Evolutionary conservation across 2,888 invertebrate genomes (phyloP).

Genomic region (Petrophora chlorosata): DNA sequence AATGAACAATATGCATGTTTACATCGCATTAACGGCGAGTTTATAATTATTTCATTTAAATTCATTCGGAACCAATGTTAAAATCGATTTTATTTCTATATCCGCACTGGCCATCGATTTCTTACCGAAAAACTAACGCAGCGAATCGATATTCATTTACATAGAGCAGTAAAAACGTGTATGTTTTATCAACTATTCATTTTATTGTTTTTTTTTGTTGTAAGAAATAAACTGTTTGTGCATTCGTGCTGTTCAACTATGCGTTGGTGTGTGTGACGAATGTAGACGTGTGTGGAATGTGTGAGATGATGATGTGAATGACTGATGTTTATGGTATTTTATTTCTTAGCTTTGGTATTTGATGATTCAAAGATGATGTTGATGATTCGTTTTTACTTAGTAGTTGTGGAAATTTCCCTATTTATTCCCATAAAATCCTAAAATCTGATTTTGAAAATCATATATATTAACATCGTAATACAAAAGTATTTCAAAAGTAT

Average conservation of each 20-base stretch:
- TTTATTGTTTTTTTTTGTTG: conserved; percentile 6
- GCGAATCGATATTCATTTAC: conserved; percentile 3
- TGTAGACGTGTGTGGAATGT: conserved; percentile 25
- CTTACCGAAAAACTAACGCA: not conserved
- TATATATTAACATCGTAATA: no score
- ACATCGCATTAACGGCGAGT: no score
- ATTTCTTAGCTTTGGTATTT: not conserved
- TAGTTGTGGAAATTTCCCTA: no score
- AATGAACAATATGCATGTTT: no score
- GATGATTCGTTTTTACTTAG: not conserved
- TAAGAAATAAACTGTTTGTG: conserved; percentile 8
- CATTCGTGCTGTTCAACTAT: conserved; percentile 7
- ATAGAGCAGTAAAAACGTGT: conserved; percentile 12
- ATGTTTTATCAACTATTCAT: conserved; percentile 5
- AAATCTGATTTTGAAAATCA: no score
- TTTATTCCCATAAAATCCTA: no score
- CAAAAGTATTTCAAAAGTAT: no score
- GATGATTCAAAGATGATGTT: not conserved
- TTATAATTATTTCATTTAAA: no score
- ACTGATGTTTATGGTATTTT: conserved; percentile 28
- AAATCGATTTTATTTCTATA: no score
- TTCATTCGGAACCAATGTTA: no score
- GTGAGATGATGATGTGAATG: conserved; percentile 20
- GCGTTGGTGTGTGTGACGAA: conserved; percentile 25
- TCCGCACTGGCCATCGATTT: no score